phyloP scores from a whole-genome alignment of 2,888 invertebrate genomes.

The Parasteatoda lunata region DNA sequence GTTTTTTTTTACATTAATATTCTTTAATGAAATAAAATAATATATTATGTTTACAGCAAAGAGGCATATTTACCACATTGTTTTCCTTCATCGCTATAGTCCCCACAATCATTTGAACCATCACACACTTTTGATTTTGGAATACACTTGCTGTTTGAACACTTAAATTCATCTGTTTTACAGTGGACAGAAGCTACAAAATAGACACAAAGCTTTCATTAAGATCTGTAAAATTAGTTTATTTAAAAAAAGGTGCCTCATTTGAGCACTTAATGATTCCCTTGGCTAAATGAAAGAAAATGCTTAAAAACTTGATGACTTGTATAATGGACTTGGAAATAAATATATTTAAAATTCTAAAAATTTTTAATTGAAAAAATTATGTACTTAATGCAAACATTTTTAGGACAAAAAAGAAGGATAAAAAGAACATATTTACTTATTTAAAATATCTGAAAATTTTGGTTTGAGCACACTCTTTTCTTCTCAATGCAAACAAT shows the following conservation, averaged over 20 bases:
- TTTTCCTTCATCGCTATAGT: constrained; percentile 68
- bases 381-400: too few species aligned
- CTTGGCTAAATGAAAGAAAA: background rate
- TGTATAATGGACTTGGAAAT: too few species aligned
- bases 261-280: too few species aligned
- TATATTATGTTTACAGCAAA: background rate
- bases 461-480: too few species aligned
- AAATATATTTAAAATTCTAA: too few species aligned
- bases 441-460: too few species aligned
- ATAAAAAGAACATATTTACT: too few species aligned
- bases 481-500: too few species aligned
- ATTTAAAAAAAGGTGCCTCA: too few species aligned
- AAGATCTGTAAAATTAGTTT: too few species aligned
- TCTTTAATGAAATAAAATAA: background rate
- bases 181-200: constrained; percentile 39
- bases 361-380: too few species aligned
- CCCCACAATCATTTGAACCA: constrained; percentile 72
- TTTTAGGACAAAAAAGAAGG: too few species aligned
- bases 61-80: constrained; percentile 60
- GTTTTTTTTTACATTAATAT: background rate
- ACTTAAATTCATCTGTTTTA: constrained; percentile 54
- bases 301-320: background rate
- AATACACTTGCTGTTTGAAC: constrained; percentile 76
- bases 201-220: background rate
- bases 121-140: constrained; percentile 81